Base-by-base conservation (phyloP, 2,113 vertebrate species). In the Heterocephalus glaber region DNA sequence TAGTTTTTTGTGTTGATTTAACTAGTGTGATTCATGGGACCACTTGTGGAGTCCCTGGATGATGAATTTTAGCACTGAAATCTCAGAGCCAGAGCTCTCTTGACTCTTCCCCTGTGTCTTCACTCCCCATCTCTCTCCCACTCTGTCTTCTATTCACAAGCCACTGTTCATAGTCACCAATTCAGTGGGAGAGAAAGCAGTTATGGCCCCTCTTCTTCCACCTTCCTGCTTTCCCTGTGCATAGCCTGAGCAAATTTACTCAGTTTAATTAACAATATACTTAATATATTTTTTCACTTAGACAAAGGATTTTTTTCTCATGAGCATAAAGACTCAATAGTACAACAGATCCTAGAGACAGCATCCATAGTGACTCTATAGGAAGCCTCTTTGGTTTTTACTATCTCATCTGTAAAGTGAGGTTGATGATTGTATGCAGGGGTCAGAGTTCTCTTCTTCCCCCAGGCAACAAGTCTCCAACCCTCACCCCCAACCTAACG, bases 181-280 rank as follows among this genome's bases (percentile, higher is more conserved):
- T 63, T 66, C 56, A 70, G n/a, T 54, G 49, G n/a, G 1, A 8
- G 10, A 58, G 10, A 26, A 38, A 4, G 44, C 4, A 19, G 7
- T 10, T 1, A 3, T 0, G 14, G 1, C 38, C 13, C 52, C 49
- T 68, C 3, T 16, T 56, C 63, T 28, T 38, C 8, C 24, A n/a
- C 4, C 35, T 70, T 74, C 26, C 9, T 35, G 35, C 12, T 77
- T 81, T 94, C 20, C 33, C 77, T 66, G 24, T 1, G 2, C 2
- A 54, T 3, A 60, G 33, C 30, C 11, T 22, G 30, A 74, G 28
- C 28, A 38, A 38, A 10, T 79, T 72, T 80, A 38, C 3, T 83
- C 20, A 66, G 22, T 3, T 88, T 84, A 38, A 9, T 38, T 12
- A 76, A 38, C 54, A 44, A 44, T 11, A 56, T 22, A 22, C 19